Conservation (phyloP, 2,113 vertebrate species). For the Otocyon megalotis region DNA sequence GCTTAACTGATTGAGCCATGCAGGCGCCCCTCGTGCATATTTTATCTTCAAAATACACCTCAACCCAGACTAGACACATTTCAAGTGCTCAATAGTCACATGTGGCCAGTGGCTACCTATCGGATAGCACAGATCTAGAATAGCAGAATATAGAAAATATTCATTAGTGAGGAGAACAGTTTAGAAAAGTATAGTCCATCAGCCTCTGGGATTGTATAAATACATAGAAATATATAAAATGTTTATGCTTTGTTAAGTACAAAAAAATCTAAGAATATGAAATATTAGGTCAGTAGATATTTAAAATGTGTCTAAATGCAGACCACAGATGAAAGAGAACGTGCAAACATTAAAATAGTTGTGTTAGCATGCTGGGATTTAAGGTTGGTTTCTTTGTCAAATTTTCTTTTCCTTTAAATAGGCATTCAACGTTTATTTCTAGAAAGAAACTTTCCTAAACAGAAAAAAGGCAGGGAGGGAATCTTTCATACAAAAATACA, state of each 20-base stretch:
- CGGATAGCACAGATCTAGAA: not conserved
- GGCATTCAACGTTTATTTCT: constrained; percentile 33
- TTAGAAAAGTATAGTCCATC: not conserved
- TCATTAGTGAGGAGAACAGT: not conserved
- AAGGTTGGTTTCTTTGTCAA: not conserved
- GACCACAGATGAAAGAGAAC: not conserved
- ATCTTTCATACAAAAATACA: not conserved
- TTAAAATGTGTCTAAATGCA: not conserved
- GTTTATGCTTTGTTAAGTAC: not conserved
- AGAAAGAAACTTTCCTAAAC: not conserved
- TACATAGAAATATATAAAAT: not conserved
- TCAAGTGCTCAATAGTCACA: not conserved
- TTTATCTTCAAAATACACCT: not conserved
- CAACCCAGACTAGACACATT: not conserved
- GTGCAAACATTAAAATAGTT: not conserved
- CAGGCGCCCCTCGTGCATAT: not conserved
- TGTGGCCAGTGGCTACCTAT: not conserved
- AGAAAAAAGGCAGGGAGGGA: not conserved
- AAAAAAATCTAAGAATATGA: not conserved
- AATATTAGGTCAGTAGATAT: not conserved
- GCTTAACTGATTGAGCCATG: no score
- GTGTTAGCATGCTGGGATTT: not conserved
- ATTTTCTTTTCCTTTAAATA: constrained; percentile 3
- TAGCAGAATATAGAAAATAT: not conserved
- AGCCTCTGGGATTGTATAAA: not conserved